phyloP scores from a whole-genome alignment of 1,140 invertebrate species.

The Limonius californicus region DNA sequence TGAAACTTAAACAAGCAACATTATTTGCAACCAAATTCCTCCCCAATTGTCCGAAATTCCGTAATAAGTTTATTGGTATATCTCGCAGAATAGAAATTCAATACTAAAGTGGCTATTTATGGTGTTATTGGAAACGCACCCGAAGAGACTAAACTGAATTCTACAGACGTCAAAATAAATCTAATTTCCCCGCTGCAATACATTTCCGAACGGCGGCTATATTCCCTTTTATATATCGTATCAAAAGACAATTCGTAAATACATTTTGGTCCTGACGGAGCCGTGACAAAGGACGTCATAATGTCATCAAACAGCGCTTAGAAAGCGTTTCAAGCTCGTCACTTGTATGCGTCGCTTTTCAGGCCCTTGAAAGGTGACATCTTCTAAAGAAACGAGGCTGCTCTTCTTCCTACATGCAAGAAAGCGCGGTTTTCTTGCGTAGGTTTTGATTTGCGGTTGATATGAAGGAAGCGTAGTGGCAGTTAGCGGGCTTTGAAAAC shows the following conservation, averaged over 20 bases:
- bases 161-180: constrained; percentile 12
- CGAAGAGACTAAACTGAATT: constrained; percentile 5
- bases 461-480: no score
- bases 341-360: background rate
- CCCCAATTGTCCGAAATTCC: background rate
- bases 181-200: constrained; percentile 4
- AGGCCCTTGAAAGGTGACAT: no score
- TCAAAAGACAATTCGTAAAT: constrained; percentile 14
- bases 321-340: background rate
- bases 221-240: constrained; percentile 5
- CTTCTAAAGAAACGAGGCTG: no score
- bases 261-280: background rate
- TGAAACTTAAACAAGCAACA: no score
- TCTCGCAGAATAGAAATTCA: background rate
- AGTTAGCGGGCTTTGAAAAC: no score
- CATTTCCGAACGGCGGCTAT: constrained; percentile 10
- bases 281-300: constrained; percentile 4
- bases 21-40: no score
- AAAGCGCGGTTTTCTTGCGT: no score
- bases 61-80: background rate
- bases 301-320: constrained; percentile 2
- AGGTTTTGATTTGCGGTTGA: no score
- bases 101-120: constrained; percentile 12
- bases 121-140: background rate
- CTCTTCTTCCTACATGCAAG: no score